These are phyloP conservation scores for Teleogryllus oceanicus DNA, from an alignment of 2,888 invertebrate genomes.

Conservation along the genomic window DNA sequence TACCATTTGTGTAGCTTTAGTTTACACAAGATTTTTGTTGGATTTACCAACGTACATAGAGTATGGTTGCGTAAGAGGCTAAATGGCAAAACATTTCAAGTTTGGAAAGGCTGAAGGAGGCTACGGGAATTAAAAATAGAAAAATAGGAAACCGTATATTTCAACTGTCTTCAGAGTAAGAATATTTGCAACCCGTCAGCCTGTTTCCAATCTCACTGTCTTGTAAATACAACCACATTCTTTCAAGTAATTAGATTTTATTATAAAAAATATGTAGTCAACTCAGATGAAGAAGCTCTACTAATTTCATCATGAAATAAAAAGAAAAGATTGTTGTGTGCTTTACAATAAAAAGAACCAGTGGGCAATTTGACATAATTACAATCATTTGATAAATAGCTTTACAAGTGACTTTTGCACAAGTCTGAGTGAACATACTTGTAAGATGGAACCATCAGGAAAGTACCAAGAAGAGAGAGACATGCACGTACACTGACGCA, in stretches of 20 bases:
- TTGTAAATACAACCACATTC: neutral
- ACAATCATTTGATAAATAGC: neutral
- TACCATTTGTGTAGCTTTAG: neutral
- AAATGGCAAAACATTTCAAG: neutral
- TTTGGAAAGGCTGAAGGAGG: constrained; percentile 18
- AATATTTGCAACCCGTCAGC: neutral
- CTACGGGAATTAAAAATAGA: constrained; percentile 2
- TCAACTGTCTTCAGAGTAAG: neutral
- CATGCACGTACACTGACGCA: constrained; percentile 18
- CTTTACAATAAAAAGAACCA: neutral
- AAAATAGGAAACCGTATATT: constrained; percentile 6
- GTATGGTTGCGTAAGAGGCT: neutral
- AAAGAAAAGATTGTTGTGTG: neutral
- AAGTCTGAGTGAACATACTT: neutral
- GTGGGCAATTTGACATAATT: neutral
- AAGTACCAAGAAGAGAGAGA: neutral
- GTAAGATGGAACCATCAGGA: neutral
- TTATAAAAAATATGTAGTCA: neutral
- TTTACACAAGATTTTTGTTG: neutral
- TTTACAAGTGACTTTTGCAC: neutral
- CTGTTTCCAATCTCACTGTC: constrained; percentile 1
- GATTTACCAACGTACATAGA: neutral
- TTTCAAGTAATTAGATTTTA: neutral
- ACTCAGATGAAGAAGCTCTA: neutral
- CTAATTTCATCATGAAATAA: neutral